Percentiles rank a stretch among this genome's conserved stretches.
Conservation (phyloP, 2,888 invertebrate species). For the Meiosimyza decipiens region DNA sequence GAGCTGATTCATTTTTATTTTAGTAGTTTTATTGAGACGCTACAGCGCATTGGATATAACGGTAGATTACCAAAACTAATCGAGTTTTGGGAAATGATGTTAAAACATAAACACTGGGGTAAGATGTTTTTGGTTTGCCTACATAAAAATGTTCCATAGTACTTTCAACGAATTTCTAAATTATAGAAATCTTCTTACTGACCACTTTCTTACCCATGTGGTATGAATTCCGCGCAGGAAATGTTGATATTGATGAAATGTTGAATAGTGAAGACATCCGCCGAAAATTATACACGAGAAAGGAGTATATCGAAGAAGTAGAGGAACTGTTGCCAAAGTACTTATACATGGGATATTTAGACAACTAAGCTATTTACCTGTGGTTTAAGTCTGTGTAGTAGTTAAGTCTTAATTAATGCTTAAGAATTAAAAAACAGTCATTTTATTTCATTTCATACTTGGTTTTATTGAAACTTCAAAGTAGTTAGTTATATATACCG, state of each 20-base stretch:
- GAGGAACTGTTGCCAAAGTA: conserved; percentile 40
- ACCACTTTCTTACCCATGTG: conserved; percentile 47
- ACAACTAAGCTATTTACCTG: conserved; percentile 22
- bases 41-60: conserved; percentile 48
- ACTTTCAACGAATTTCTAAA: background rate
- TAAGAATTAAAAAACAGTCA: too few species aligned
- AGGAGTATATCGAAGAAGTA: conserved; percentile 45
- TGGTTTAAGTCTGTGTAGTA: too few species aligned
- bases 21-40: conserved; percentile 43
- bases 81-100: conserved; percentile 47
- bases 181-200: conserved; percentile 50
- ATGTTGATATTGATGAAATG: conserved; percentile 43
- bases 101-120: conserved; percentile 49
- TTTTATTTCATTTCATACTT: too few species aligned
- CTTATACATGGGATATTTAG: conserved; percentile 48
- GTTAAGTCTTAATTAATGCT: too few species aligned
- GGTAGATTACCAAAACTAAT: conserved; percentile 49
- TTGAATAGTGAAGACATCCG: conserved; percentile 13
- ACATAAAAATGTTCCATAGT: background rate
- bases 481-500: too few species aligned
- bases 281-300: conserved; percentile 21
- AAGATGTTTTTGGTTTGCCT: background rate
- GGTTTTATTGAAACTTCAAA: too few species aligned
- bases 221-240: conserved; percentile 30
- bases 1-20: conserved; percentile 52